Evolutionary conservation across 1,140 invertebrate genomes (phyloP), one percentile per base, ranked within the genome.

Genomic region (Cherax quadricarinatus): DNA sequence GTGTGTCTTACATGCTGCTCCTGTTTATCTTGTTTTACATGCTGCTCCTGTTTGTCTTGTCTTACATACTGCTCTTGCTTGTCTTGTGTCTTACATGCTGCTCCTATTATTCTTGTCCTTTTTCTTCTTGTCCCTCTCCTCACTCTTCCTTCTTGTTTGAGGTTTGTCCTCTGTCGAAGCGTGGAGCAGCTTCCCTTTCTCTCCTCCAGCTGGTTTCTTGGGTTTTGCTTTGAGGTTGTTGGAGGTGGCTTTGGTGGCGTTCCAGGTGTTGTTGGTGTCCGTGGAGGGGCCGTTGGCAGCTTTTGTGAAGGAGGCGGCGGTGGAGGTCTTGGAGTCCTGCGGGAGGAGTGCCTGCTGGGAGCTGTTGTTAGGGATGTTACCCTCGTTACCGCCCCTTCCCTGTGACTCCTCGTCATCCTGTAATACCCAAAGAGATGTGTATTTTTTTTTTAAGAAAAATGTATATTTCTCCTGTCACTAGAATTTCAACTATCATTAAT

Each of bases 341-440:
- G 88, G 80, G 21, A 90, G 81, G 60, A 90, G 88, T n/a, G 88
- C 57, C 21, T 78, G 81, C 51, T 90, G 88, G 81, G 88, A 90
- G n/a, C 57, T 75, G 21, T 78, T 57, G 66, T 48, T 84, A 41
- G 41, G 14, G 18, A 90, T 60, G 48, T 60, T 24, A 12, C 53
- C 53, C 24, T 21, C 75, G 3, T 30, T 7, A 16, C 83, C n/a
- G 4, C 53, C 83, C 30, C 30, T 41, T 85, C 57, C 10, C 62
- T 48, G 2, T 49, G n/a, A 4, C 16, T 41, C 57, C 82, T 62
- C n/a, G 0, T 60, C 30, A 16, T 30, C 30, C 4, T 24, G 21
- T 75, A 24, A 16, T 73, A 16, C 1, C 62, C 18, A 16, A 6
- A 60, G 57, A 16, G 0, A 60, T 60, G 57, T 41, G 21, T 30